Percentiles rank a stretch among this genome's conserved stretches.
phyloP scores from a whole-genome alignment of 1,140 invertebrate species.

The Araneus ventricosus region DNA sequence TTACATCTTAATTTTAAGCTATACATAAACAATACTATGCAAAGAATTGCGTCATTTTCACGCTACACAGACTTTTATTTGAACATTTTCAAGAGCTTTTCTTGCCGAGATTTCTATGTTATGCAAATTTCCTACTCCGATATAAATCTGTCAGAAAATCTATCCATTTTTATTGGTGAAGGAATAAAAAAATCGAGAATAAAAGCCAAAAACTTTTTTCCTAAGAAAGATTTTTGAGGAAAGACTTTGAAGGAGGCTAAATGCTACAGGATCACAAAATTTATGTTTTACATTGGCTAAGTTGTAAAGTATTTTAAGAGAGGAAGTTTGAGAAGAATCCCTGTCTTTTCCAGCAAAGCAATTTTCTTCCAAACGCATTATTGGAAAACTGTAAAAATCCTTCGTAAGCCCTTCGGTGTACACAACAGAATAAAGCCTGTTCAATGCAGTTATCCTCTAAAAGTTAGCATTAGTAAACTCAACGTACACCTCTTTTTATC shows the following conservation, averaged over 20 bases:
- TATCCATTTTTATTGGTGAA: background rate
- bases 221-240: background rate
- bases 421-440: background rate
- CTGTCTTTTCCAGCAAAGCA: background rate
- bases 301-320: constrained; percentile 51
- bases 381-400: constrained; percentile 66
- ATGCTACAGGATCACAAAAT: constrained; percentile 13
- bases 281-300: background rate
- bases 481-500: background rate
- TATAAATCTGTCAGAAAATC: background rate
- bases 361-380: constrained; percentile 57
- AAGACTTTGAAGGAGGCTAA: background rate
- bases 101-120: too few species aligned
- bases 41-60: too few species aligned
- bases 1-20: too few species aligned
- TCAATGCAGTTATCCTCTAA: constrained; percentile 39
- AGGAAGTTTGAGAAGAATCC: background rate
- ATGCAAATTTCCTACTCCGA: too few species aligned
- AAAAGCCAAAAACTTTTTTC: background rate
- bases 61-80: too few species aligned
- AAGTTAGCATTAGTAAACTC: constrained; percentile 57
- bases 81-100: too few species aligned
- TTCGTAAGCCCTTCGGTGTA: constrained; percentile 13
- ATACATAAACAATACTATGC: too few species aligned
- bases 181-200: background rate